Conservation (phyloP, 2,113 vertebrate species). For the Clarias macrocephalus region DNA sequence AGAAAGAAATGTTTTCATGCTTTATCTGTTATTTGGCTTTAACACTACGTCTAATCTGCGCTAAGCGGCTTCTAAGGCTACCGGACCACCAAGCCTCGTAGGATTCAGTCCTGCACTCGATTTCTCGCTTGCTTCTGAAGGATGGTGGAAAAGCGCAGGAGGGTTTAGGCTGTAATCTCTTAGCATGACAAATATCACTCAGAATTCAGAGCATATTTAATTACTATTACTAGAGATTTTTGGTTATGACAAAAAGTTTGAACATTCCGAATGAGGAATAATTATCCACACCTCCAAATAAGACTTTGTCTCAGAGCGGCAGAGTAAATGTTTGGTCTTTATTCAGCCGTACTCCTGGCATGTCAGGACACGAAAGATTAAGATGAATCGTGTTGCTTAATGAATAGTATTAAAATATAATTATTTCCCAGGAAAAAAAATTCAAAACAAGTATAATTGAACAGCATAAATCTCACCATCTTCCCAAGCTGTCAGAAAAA, state of each 20-base stretch:
- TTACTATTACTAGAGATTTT: not conserved
- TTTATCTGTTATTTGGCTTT: constrained; percentile 1
- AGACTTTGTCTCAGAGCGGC: not conserved
- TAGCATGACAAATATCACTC: constrained; percentile 37
- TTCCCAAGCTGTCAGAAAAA: not conserved
- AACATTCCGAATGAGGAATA: not conserved
- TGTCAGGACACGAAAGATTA: not conserved
- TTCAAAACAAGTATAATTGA: not conserved
- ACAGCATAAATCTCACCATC: not conserved
- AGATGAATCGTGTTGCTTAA: not conserved
- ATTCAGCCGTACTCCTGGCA: not conserved
- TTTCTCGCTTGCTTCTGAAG: constrained; percentile 42
- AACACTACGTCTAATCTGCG: constrained; percentile 43
- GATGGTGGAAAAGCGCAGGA: not conserved
- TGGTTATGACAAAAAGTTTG: not conserved
- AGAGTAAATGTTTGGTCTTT: not conserved
- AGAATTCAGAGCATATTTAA: not conserved
- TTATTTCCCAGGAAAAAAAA: not conserved
- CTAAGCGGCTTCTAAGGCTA: constrained; percentile 41
- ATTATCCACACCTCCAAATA: not conserved
- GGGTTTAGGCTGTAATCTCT: constrained; percentile 47
- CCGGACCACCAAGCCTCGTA: constrained; percentile 30
- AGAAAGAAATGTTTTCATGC: constrained; percentile 6
- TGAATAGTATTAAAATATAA: not conserved
- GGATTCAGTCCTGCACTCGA: constrained; percentile 46